Percentiles rank a stretch among this genome's conserved stretches.
Evolutionary conservation across 1,140 invertebrate species (phyloP).

Genomic region (Neodiprion pinetum): DNA sequence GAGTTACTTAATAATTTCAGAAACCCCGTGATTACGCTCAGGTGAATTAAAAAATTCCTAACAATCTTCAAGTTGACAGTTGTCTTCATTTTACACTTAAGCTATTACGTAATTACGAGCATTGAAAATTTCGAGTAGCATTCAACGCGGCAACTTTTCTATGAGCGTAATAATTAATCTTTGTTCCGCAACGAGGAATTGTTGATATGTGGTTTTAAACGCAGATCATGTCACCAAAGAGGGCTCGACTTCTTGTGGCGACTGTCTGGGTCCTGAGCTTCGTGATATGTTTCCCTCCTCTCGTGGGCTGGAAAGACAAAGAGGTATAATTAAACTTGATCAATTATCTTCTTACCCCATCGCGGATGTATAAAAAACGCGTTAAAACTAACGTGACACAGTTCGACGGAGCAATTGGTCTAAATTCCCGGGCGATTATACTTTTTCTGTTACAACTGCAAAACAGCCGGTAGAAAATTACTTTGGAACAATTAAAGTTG

Average conservation of each 20-base stretch:
- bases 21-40: no score
- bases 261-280: slow-evolving; percentile 94
- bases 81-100: no score
- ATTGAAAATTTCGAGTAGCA: no score
- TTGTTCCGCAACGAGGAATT: neutral
- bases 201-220: slow-evolving; percentile 10
- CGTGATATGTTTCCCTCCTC: slow-evolving; percentile 94
- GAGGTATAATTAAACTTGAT: slow-evolving; percentile 60
- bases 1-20: no score
- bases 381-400: neutral
- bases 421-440: neutral
- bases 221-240: slow-evolving; percentile 85
- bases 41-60: no score
- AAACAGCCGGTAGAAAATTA: neutral
- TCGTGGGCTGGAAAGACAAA: slow-evolving; percentile 93
- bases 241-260: slow-evolving; percentile 88
- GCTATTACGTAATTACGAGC: no score
- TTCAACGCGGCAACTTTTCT: no score
- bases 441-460: neutral
- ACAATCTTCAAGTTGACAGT: no score
- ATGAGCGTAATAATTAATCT: no score
- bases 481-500: neutral
- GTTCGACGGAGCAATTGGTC: neutral
- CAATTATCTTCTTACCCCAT: neutral
- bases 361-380: neutral